Conservation (phyloP, 2,113 vertebrate species). For the Xiphias gladius region DNA sequence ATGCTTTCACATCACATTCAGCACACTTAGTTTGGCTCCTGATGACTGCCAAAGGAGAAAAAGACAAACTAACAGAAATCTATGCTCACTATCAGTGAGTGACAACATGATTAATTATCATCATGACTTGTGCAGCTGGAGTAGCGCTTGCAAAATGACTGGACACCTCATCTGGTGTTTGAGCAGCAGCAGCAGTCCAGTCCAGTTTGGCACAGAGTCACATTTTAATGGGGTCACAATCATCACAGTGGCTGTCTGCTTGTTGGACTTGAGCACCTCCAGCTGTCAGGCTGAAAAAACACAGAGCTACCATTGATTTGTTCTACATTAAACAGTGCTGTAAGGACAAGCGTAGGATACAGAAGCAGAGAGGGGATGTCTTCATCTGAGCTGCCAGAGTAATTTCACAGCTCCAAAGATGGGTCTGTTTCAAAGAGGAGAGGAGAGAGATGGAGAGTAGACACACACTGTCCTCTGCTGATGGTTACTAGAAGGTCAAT, state of each 20-base stretch:
- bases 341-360: slow-evolving; percentile 46
- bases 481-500: neutral
- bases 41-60: neutral
- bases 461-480: slow-evolving; percentile 75
- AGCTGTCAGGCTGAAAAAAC: slow-evolving; percentile 38
- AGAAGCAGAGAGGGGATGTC: slow-evolving; percentile 53
- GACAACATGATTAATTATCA: neutral
- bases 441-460: neutral
- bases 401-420: slow-evolving; percentile 66
- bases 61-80: neutral
- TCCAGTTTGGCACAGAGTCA: slow-evolving; percentile 59
- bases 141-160: slow-evolving; percentile 7
- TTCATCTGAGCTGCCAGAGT: slow-evolving; percentile 69
- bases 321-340: slow-evolving; percentile 34
- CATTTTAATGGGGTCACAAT: slow-evolving; percentile 73
- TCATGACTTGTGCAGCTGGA: neutral
- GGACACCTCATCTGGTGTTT: slow-evolving; percentile 28
- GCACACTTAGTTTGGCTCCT: neutral
- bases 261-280: slow-evolving; percentile 43
- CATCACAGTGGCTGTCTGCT: slow-evolving; percentile 48
- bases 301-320: slow-evolving; percentile 31
- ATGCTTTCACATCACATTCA: too few species aligned
- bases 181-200: slow-evolving; percentile 28
- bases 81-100: neutral
- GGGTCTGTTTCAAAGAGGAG: slow-evolving; percentile 16